phyloP scores from a whole-genome alignment of 2,888 invertebrate species.

The Idaea biselata region DNA sequence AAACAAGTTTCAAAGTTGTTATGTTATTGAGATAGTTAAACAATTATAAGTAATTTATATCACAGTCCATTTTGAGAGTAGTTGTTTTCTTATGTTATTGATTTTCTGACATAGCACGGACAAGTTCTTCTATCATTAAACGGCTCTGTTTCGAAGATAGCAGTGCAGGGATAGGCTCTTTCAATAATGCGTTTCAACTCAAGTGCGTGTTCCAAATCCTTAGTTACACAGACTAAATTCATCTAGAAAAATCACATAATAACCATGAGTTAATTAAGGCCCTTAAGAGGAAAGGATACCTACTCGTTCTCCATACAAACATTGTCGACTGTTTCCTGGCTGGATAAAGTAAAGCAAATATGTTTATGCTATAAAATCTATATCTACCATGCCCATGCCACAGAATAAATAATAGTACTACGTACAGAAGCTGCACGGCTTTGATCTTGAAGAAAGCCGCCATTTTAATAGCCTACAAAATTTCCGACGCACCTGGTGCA shows the following conservation, averaged over 20 bases:
- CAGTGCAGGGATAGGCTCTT: constrained; percentile 49
- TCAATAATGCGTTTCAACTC: constrained; percentile 65
- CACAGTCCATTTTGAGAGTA: not conserved
- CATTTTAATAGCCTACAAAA: too few species aligned
- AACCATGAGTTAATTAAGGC: constrained; percentile 1
- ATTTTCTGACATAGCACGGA: constrained; percentile 55
- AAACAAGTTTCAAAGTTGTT: constrained; percentile 3
- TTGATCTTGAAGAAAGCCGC: too few species aligned
- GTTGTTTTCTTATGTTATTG: constrained; percentile 10
- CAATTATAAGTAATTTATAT: not conserved
- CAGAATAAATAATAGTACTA: too few species aligned
- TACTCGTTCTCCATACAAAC: too few species aligned
- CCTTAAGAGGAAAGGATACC: too few species aligned
- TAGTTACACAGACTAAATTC: constrained; percentile 91
- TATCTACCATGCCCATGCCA: too few species aligned
- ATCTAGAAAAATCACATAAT: constrained; percentile 75
- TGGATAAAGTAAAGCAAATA: too few species aligned
- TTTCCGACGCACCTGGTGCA: too few species aligned
- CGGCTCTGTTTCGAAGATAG: constrained; percentile 62
- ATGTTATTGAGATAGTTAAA: constrained; percentile 8
- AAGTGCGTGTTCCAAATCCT: constrained; percentile 86
- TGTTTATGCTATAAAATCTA: too few species aligned
- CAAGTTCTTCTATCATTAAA: constrained; percentile 62
- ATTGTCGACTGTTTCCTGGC: too few species aligned
- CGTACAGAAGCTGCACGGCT: too few species aligned